A percentile compares a stretch with the other conserved stretches of the same genome.
Evolutionary conservation across 2,888 invertebrate genomes (phyloP).

Genomic region (Malthinus seriepunctatus): DNA sequence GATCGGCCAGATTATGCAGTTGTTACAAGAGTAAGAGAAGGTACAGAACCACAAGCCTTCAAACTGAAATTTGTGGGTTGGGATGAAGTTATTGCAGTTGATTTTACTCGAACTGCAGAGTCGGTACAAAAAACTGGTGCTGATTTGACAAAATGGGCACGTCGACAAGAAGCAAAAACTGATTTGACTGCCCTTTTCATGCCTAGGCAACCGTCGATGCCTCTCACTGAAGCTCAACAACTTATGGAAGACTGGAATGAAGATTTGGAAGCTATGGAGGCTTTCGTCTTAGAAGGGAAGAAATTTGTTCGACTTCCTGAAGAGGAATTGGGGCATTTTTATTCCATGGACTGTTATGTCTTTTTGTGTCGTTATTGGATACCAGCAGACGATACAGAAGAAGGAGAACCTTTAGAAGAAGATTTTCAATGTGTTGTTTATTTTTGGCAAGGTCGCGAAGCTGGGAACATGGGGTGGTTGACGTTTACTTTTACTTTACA

Average conservation of each 20-base stretch:
- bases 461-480: constrained; percentile 99
- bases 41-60: constrained; percentile 90
- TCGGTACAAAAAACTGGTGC: constrained; percentile 96
- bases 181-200: constrained; percentile 96
- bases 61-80: constrained; percentile 96
- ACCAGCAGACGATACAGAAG: constrained; percentile 61
- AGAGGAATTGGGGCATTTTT: constrained; percentile 89
- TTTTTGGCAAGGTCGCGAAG: constrained; percentile 98
- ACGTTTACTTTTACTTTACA: constrained; percentile 97
- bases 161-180: constrained; percentile 86
- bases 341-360: constrained; percentile 96
- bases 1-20: constrained; percentile 84
- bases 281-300: constrained; percentile 94
- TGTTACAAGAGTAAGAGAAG: constrained; percentile 89
- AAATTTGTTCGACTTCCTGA: constrained; percentile 97
- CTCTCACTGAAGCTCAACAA: constrained; percentile 79
- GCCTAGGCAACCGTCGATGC: constrained; percentile 90
- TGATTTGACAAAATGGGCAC: constrained; percentile 91
- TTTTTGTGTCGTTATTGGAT: constrained; percentile 97
- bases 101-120: constrained; percentile 97
- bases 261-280: constrained; percentile 96
- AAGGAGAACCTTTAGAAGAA: constrained; percentile 61
- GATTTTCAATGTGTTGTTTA: constrained; percentile 94
- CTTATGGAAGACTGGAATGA: constrained; percentile 97
- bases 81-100: constrained; percentile 99